These are phyloP conservation scores for Brachionus paranguensis DNA, from an alignment of 1,140 invertebrate species.

Conservation along the genomic window DNA sequence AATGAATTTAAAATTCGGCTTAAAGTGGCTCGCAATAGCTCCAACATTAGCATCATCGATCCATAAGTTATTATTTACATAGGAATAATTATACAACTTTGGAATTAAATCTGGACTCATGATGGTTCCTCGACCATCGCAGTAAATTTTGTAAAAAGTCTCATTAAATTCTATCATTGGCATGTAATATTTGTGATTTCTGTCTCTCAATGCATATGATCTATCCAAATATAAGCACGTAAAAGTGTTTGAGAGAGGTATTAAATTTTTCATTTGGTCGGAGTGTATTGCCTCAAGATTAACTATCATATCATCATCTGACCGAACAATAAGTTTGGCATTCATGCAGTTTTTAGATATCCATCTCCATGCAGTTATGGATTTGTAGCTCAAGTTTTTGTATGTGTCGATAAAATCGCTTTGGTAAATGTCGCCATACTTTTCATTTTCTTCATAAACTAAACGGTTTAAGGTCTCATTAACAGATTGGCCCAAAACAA, in stretches of 20 bases:
- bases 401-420: constrained; percentile 43
- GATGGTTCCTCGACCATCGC: neutral
- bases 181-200: neutral
- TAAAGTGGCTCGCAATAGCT: neutral
- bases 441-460: constrained; percentile 37
- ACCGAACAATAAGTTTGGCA: constrained; percentile 40
- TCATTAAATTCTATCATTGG: neutral
- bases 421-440: constrained; percentile 43
- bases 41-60: neutral
- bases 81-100: constrained; percentile 1
- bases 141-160: neutral
- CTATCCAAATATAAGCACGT: neutral
- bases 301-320: constrained; percentile 43
- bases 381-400: constrained; percentile 43
- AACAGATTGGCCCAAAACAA: neutral
- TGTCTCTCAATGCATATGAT: neutral
- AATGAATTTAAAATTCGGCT: neutral
- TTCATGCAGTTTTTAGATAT: constrained; percentile 40
- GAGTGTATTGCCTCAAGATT: neutral
- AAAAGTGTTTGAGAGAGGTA: neutral
- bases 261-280: neutral
- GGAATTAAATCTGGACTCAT: neutral
- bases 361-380: constrained; percentile 44
- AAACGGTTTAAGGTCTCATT: neutral
- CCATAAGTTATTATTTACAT: neutral